Evolutionary conservation across 30 jellyfish, hydroid and myxozoan genomes (phyloP).

Genomic region (Aurelia sp.): DNA sequence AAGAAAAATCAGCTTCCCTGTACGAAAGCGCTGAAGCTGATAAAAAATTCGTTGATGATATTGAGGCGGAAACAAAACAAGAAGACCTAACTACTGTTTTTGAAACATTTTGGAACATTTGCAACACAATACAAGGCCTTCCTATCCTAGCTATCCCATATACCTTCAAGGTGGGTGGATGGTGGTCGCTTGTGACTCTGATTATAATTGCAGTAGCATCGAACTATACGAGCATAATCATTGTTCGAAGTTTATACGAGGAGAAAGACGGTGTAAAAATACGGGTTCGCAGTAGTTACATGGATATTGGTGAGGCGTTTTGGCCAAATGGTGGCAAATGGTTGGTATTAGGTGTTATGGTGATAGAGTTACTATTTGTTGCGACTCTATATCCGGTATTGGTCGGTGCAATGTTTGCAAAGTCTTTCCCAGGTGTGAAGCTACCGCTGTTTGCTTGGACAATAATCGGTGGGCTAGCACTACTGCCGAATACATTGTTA

Average conservation of each 20-base stretch:
- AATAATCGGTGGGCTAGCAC: conserved; percentile 86
- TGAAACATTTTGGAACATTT: conserved; percentile 81
- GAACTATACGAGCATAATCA: conserved; percentile 81
- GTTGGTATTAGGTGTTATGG: conserved; percentile 78
- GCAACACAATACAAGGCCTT: conserved; percentile 88
- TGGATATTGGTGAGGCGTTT: conserved; percentile 95
- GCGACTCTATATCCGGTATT: conserved; percentile 91
- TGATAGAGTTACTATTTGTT: conserved; percentile 79
- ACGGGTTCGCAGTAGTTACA: conserved; percentile 85
- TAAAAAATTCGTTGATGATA: neutral
- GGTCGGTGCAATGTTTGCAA: conserved; percentile 92
- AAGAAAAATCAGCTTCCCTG: conserved; percentile 34
- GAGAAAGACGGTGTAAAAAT: conserved; percentile 79
- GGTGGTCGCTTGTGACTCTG: conserved; percentile 91
- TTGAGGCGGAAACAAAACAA: conserved; percentile 43
- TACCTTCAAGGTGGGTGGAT: conserved; percentile 91
- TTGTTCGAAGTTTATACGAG: conserved; percentile 85
- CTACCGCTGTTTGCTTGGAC: conserved; percentile 93
- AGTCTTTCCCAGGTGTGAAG: conserved; percentile 82
- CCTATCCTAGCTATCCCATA: conserved; percentile 96
- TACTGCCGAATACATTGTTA: conserved; percentile 85
- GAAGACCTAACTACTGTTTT: conserved; percentile 83
- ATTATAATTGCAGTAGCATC: conserved; percentile 79
- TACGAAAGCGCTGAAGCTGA: conserved; percentile 20
- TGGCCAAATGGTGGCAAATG: conserved; percentile 92